Conservation (phyloP, 2,113 vertebrate genomes). For the Bos indicus region DNA sequence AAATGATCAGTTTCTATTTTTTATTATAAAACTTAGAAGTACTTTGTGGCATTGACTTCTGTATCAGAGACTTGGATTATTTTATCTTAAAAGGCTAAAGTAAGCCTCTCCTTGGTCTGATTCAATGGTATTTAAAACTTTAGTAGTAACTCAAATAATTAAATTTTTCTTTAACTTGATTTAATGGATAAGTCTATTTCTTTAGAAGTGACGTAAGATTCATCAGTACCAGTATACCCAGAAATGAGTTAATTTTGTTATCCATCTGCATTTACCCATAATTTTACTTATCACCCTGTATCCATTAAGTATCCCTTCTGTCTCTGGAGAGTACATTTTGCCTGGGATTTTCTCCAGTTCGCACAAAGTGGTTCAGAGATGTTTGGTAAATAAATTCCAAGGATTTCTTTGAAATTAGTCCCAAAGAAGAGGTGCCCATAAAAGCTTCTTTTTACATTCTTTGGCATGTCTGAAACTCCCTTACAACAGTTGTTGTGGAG, state of each 20-base stretch:
- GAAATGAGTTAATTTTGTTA: background rate
- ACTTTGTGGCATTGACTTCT: conserved; percentile 7
- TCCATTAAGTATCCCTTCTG: conserved; percentile 27
- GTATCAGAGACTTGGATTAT: background rate
- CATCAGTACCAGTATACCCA: background rate
- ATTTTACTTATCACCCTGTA: background rate
- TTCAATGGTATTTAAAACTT: conserved; percentile 11
- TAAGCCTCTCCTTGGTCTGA: background rate
- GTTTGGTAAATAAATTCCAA: conserved; percentile 52
- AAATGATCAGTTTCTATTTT: background rate
- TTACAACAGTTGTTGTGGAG: background rate
- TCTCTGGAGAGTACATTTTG: background rate
- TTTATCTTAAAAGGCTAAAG: conserved; percentile 7
- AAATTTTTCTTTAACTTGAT: background rate
- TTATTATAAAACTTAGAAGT: conserved; percentile 21
- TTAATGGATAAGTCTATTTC: background rate
- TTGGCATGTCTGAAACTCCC: background rate
- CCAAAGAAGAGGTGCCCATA: conserved; percentile 18
- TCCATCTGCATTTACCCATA: background rate
- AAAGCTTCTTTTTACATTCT: conserved; percentile 43
- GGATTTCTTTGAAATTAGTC: conserved; percentile 45
- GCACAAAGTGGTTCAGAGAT: conserved; percentile 45
- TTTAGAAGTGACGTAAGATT: conserved; percentile 21
- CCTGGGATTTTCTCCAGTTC: conserved; percentile 27
- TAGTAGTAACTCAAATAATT: conserved; percentile 20